Base-by-base conservation (phyloP, 1,140 invertebrate genomes). In the Calliopsis andreniformis region DNA sequence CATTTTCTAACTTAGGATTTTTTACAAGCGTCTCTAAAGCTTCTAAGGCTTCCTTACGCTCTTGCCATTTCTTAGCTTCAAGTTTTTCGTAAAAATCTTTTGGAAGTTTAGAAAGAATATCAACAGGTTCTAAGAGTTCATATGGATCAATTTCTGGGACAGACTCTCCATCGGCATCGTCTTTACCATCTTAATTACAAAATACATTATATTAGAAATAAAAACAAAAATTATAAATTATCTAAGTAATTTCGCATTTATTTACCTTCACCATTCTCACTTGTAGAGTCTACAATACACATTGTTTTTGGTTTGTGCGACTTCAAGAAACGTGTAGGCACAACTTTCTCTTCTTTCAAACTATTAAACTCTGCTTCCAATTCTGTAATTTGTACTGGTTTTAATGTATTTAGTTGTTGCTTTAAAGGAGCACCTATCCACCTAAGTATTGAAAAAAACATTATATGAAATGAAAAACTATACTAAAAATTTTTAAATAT, bases 1-100 rank as follows among this genome's bases (percentile, higher is more conserved):
- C 98, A 86, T 93, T 95, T 89, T 98, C 97, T 30, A 99, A 89
- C 91, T 97, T 98, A 0, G 97, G 98, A 87, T 96, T 95, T 76
- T 96, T 95, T 1, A 98, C 88, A 3, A 99, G 88, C 69, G 94
- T 94, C 70, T 98, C 96, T 0, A 99, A 89, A 2, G 92, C 92
- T 85, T 98, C 97, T 6, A 99, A 86, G 0, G 96, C 95, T 89
- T 99, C 97, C 90, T 99, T 99, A 10, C 99, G 93, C 62, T 99
- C 97, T 87, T 98, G 96, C 99, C 99, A 99, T 88, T 99, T 99
- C 88, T 99, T 99, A 0, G 97, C 96, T 91, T 99, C 98, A 42
- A 98, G 83, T 92, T 98, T 98, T 8, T 99, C 98, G 87, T 96
- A 98, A 90, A 99, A 99, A 90, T 99, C 97, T 93, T 98, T 98